Conservation (phyloP, 2,888 invertebrate genomes). For the Tinea semifulvella region DNA sequence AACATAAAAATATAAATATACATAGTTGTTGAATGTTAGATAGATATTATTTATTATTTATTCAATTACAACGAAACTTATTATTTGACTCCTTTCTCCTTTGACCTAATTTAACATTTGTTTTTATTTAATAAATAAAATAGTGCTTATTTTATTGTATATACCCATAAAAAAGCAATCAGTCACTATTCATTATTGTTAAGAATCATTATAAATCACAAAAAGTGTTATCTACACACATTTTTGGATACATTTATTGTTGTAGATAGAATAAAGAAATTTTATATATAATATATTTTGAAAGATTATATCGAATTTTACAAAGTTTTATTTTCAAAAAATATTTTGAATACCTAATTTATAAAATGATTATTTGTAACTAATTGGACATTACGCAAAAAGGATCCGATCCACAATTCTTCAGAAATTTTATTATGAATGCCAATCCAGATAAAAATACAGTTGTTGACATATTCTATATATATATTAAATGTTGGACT, state of each 20-base stretch:
- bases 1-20: not conserved
- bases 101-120: not conserved
- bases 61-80: slow-evolving; percentile 12
- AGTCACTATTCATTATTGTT: not conserved
- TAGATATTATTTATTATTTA: slow-evolving; percentile 13
- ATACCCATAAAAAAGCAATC: not conserved
- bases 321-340: not conserved
- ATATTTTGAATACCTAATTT: no score
- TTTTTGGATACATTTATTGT: slow-evolving; percentile 2
- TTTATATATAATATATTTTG: slow-evolving; percentile 3
- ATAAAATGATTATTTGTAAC: no score
- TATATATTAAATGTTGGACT: no score
- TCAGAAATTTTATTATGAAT: no score
- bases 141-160: not conserved
- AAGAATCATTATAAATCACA: not conserved
- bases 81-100: slow-evolving; percentile 1
- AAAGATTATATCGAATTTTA: not conserved
- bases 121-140: not conserved
- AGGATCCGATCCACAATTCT: no score
- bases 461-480: no score
- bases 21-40: slow-evolving; percentile 11
- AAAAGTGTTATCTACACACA: not conserved
- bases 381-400: no score
- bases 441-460: no score
- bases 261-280: slow-evolving; percentile 2